Evolutionary conservation across 1,140 invertebrate species (phyloP).

Genomic region (Steinernema khuongi): DNA sequence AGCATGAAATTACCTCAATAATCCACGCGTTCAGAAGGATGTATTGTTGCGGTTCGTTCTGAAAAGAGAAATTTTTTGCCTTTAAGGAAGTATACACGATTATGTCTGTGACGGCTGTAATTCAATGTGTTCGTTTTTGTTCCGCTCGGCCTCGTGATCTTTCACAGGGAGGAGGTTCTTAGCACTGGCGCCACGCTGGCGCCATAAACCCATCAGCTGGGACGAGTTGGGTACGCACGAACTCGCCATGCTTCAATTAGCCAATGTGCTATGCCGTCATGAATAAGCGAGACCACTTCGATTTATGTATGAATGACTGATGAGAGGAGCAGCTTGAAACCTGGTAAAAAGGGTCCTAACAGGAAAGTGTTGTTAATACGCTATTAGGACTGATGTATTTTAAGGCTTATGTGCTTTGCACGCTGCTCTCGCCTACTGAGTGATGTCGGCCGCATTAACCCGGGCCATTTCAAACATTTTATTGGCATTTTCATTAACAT

Average conservation of each 20-base stretch:
- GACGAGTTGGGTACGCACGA: not conserved
- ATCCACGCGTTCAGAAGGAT: conserved; percentile 37
- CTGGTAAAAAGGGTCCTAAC: not conserved
- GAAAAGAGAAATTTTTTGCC: conserved; percentile 19
- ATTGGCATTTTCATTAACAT: no score
- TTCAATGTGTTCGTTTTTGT: not conserved
- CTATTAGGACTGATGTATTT: no score
- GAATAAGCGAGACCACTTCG: not conserved
- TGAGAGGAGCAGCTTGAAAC: no score
- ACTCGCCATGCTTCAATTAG: not conserved
- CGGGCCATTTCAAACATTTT: no score
- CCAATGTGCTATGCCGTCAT: not conserved
- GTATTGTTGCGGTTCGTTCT: conserved; percentile 41
- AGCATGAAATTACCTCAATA: conserved; percentile 27
- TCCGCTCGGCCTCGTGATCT: not conserved
- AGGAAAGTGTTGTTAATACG: no score
- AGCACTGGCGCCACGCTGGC: not conserved
- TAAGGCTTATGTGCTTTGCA: no score
- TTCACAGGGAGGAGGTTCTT: not conserved
- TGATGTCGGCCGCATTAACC: no score
- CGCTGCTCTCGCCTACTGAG: no score
- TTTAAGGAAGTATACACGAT: no score
- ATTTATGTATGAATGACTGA: not conserved
- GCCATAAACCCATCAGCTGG: not conserved
- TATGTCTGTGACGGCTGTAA: not conserved